Percentiles rank a stretch among this genome's conserved stretches.
Evolutionary conservation across 1,140 invertebrate species (phyloP).

Genomic region (Euura lappo): DNA sequence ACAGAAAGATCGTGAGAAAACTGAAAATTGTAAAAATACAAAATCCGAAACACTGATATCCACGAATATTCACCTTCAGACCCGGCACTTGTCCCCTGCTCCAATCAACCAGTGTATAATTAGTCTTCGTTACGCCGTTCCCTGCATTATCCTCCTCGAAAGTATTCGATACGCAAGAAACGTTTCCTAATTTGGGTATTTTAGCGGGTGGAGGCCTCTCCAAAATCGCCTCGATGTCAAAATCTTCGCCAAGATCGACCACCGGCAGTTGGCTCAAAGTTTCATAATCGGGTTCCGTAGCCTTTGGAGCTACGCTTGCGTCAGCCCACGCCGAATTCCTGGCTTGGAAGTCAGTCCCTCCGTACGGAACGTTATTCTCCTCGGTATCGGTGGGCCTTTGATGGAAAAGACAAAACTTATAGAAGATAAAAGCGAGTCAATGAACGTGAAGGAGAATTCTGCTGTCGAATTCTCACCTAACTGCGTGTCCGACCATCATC

Average conservation of each 20-base stretch:
- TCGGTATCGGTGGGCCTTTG: too few relatives aligned
- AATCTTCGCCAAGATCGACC: constrained; percentile 52
- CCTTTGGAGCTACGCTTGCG: not conserved
- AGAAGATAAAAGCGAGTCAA: too few relatives aligned
- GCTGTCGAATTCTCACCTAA: not conserved
- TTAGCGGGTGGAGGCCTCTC: constrained; percentile 14
- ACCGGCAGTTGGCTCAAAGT: constrained; percentile 47
- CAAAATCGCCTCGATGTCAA: constrained; percentile 33
- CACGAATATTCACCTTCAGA: constrained; percentile 38
- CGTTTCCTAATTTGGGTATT: not conserved
- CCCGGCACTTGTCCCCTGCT: constrained; percentile 53
- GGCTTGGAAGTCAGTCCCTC: too few relatives aligned
- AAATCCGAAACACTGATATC: not conserved
- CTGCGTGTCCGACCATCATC: not conserved
- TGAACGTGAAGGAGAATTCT: too few relatives aligned
- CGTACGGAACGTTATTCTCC: too few relatives aligned
- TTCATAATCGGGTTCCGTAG: constrained; percentile 23
- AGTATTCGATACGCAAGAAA: constrained; percentile 11
- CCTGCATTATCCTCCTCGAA: not conserved
- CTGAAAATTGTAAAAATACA: constrained; percentile 11
- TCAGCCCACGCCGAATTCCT: too few relatives aligned
- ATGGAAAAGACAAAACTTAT: too few relatives aligned
- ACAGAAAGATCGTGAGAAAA: constrained; percentile 11
- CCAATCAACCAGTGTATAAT: constrained; percentile 44
- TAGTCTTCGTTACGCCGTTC: not conserved